phyloP scores from a whole-genome alignment of 37 sponge, comb jelly and placozoan species.

The Amphimedon queenslandica region DNA sequence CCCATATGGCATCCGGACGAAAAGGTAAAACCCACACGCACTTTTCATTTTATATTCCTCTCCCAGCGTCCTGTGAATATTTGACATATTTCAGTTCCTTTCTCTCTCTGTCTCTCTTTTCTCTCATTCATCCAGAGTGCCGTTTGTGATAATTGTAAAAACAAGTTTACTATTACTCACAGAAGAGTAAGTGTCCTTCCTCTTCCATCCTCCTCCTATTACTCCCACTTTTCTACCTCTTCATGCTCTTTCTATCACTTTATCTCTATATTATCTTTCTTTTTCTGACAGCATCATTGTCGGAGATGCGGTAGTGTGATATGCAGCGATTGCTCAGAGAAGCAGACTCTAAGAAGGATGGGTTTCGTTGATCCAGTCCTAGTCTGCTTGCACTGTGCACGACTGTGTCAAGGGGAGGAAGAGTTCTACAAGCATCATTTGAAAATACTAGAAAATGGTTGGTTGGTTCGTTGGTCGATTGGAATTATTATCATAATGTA shows the following conservation, averaged over 20 bases:
- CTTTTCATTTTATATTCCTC: neutral
- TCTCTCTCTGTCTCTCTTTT: neutral
- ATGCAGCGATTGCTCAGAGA: constrained; percentile 56
- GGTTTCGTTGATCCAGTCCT: constrained; percentile 73
- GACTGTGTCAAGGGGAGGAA: constrained; percentile 48
- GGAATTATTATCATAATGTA: neutral
- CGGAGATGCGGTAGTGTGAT: constrained; percentile 73
- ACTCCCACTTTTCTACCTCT: no score
- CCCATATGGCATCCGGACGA: constrained; percentile 78
- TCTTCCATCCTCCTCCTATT: no score
- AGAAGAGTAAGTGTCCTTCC: constrained; percentile 48
- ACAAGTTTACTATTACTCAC: constrained; percentile 36
- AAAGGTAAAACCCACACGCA: constrained; percentile 24
- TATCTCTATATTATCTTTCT: neutral
- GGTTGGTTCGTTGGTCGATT: no score
- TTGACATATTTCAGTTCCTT: neutral
- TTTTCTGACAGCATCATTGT: constrained; percentile 68
- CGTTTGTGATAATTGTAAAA: constrained; percentile 38
- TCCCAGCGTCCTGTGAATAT: neutral
- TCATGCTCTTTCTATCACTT: no score
- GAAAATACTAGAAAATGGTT: constrained; percentile 49
- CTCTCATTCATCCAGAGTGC: constrained; percentile 24
- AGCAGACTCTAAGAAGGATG: constrained; percentile 58
- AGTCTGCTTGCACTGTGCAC: constrained; percentile 52
- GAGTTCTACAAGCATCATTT: constrained; percentile 56